These are phyloP conservation scores for Drosophila mojavensis DNA, from an alignment of 1,140 invertebrate species.

Conservation along the genomic window DNA sequence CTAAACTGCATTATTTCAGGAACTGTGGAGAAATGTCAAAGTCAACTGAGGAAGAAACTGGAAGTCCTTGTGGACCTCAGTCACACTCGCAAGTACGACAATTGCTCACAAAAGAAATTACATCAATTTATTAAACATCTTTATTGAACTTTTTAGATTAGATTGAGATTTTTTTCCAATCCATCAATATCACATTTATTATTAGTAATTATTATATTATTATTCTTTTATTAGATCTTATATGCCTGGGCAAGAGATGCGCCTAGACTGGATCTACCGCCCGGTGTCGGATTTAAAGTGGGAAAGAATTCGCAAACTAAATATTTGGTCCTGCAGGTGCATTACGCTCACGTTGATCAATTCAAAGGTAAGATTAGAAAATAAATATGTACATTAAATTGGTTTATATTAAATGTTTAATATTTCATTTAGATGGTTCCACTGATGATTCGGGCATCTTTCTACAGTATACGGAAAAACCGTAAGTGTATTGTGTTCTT, in stretches of 20 bases:
- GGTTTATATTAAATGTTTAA: background rate
- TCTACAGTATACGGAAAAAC: constrained; percentile 90
- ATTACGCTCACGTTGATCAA: constrained; percentile 91
- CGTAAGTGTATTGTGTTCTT: constrained; percentile 85
- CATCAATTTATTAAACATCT: too few relatives aligned
- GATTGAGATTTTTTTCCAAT: background rate
- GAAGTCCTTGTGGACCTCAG: constrained; percentile 89
- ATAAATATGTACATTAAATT: background rate
- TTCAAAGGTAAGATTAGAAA: constrained; percentile 87
- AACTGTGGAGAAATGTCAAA: constrained; percentile 96
- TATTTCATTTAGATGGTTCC: constrained; percentile 86
- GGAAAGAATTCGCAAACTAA: constrained; percentile 89
- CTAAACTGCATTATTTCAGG: too few relatives aligned
- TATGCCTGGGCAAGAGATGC: constrained; percentile 99
- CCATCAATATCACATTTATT: background rate
- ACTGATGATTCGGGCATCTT: constrained; percentile 93
- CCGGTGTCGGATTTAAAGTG: constrained; percentile 93
- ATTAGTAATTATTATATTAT: background rate
- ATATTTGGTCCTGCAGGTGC: constrained; percentile 96
- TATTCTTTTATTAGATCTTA: constrained; percentile 88
- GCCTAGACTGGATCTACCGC: constrained; percentile 92
- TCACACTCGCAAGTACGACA: constrained; percentile 85
- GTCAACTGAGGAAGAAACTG: constrained; percentile 84
- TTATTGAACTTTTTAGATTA: background rate
- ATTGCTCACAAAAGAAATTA: too few relatives aligned